These are phyloP conservation scores for Nasua narica DNA, from an alignment of 2,797 vertebrate species.

Conservation along the genomic window DNA sequence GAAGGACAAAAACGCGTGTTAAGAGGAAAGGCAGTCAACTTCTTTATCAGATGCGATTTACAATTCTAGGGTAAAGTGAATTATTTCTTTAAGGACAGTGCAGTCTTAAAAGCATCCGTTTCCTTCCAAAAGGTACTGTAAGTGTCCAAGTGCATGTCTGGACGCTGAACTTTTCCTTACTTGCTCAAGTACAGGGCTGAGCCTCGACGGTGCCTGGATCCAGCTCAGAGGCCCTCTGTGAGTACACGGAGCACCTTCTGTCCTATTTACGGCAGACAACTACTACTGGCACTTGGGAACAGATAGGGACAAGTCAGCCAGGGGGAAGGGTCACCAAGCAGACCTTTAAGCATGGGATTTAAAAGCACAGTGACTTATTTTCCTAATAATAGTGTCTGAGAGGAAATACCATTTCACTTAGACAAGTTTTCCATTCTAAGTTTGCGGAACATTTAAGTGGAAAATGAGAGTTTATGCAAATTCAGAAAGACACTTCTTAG, in stretches of 20 bases:
- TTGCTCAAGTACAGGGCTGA: neutral
- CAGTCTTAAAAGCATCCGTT: neutral
- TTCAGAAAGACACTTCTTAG: neutral
- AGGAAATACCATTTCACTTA: conserved; percentile 68
- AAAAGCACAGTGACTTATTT: conserved; percentile 58
- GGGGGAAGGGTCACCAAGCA: neutral
- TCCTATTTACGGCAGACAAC: neutral
- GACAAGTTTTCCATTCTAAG: conserved; percentile 62
- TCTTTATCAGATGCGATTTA: conserved; percentile 22
- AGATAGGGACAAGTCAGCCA: neutral
- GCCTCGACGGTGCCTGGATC: neutral
- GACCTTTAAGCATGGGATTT: conserved; percentile 42
- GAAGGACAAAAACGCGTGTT: neutral
- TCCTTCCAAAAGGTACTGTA: conserved; percentile 6
- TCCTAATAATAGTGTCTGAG: conserved; percentile 52
- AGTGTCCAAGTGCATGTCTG: neutral
- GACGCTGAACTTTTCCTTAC: neutral
- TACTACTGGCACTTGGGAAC: neutral
- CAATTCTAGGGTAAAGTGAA: conserved; percentile 36
- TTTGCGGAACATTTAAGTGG: conserved; percentile 33
- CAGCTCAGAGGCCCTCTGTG: neutral
- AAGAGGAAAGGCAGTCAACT: conserved; percentile 13
- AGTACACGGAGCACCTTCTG: neutral
- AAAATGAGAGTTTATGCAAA: conserved; percentile 36
- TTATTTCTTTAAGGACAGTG: neutral